Conservation (phyloP, 2,797 vertebrate species). For the Falco biarmicus region DNA sequence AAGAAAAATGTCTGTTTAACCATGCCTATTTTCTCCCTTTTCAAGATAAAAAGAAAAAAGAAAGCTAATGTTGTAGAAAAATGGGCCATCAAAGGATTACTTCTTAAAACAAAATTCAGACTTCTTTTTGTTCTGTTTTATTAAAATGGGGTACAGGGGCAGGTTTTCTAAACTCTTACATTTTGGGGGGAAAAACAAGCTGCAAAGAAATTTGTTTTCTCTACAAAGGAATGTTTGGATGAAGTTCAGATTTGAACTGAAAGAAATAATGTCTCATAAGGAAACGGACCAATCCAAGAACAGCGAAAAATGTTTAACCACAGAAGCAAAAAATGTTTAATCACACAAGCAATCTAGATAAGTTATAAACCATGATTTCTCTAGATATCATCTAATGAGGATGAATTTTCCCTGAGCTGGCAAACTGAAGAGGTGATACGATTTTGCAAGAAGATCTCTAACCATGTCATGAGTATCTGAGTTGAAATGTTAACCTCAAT, state of each 20-base stretch:
- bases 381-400: not conserved
- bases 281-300: not conserved
- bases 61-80: not conserved
- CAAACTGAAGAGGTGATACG: not conserved
- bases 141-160: not conserved
- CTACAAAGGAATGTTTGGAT: not conserved
- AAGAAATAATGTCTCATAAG: not conserved
- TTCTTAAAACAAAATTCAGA: slow-evolving; percentile 12
- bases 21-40: not conserved
- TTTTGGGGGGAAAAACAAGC: not conserved
- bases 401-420: not conserved
- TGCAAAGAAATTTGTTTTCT: not conserved
- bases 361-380: not conserved
- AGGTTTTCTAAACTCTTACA: not conserved
- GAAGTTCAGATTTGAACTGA: not conserved
- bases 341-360: not conserved
- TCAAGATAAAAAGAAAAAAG: not conserved
- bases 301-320: not conserved
- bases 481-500: not conserved
- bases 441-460: not conserved
- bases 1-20: slow-evolving; percentile 10
- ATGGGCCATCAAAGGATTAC: slow-evolving; percentile 16
- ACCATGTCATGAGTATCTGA: not conserved
- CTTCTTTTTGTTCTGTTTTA: not conserved
- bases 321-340: not conserved